Evolutionary conservation across 2,888 invertebrate genomes (phyloP), one percentile per base, ranked within the genome.

Genomic region (Protonemura montana): DNA sequence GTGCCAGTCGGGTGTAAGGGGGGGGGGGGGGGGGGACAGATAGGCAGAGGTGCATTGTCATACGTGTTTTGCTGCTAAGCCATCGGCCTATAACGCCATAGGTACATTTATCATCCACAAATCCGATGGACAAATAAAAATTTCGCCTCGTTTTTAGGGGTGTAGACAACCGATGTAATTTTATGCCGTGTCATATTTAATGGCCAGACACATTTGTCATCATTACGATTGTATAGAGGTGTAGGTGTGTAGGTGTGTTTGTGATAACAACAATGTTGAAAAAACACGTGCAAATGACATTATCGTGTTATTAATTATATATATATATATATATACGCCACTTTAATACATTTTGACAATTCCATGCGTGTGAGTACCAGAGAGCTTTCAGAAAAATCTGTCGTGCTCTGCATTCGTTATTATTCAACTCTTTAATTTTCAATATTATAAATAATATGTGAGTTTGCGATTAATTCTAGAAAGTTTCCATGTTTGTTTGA

Each of bases 61-160:
- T n/a, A 59, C 84, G 84, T 84, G 84, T 84, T 84, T 26, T 76
- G 28, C 13, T 42, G 76, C 29, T 84, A 84, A 84, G 84, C 84
- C 59, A 25, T 59, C 76, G 29, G 84, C 84, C 84, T 84, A 84
- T 7, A 26, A 84, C 83, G 42, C 82, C 59, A 27, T 29, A 59
- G n/a, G 59, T 26, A 84, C 84, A 84, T 84, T 84, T 84, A 84
- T 84, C 84, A 84, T 30, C 28, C 28, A 21, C 84, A 84, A 59
- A 84, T 27, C 42, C 84, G 29, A 84, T 84, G 84, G 59, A 59
- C 84, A 84, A 84, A 84, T 84, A 84, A 84, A 84, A 84, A 76
- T 84, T 76, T 29, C 30, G 81, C 28, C 30, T 28, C 81, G 81
- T 28, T 84, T 76, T 26, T 29, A 84, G 84, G 7, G 26, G n/a